phyloP scores from a whole-genome alignment of 2,113 vertebrate genomes.

The Cnemophilus loriae region DNA sequence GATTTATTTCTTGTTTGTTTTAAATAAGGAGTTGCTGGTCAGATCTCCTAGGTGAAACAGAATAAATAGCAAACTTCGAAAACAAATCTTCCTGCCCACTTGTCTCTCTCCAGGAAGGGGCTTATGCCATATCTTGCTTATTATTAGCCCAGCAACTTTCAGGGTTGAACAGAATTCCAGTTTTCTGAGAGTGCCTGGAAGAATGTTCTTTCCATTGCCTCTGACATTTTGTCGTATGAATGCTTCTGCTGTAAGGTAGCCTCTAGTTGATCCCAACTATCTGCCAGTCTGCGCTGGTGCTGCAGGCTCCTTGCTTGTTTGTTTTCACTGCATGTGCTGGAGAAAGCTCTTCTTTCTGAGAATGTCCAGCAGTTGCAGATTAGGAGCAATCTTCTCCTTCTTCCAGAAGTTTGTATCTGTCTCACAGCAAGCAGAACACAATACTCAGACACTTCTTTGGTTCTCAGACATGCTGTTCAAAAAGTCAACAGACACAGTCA shows the following conservation, averaged over 20 bases:
- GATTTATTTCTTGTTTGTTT: neutral
- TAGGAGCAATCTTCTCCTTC: neutral
- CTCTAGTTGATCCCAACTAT: neutral
- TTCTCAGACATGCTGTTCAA: neutral
- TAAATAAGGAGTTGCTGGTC: neutral
- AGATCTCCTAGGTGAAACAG: neutral
- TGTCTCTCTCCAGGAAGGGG: neutral
- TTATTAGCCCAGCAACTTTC: neutral
- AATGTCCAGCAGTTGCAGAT: neutral
- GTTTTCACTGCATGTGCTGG: neutral
- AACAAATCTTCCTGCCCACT: neutral
- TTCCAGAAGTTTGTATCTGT: neutral
- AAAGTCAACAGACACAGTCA: neutral
- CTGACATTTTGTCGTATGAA: neutral
- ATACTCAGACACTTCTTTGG: neutral
- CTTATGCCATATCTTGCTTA: neutral
- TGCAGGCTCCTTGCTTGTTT: neutral
- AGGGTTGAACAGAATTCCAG: neutral
- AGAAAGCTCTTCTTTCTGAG: neutral
- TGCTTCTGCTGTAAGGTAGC: neutral
- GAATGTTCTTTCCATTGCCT: neutral
- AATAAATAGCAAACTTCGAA: neutral
- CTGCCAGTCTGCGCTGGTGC: neutral
- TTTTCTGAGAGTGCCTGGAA: neutral
- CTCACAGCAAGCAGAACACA: neutral